A percentile compares a stretch with the other conserved stretches of the same genome.
These are phyloP conservation scores for Synergus laeviventris DNA, from an alignment of 2,888 invertebrate species.

Conservation along the genomic window DNA sequence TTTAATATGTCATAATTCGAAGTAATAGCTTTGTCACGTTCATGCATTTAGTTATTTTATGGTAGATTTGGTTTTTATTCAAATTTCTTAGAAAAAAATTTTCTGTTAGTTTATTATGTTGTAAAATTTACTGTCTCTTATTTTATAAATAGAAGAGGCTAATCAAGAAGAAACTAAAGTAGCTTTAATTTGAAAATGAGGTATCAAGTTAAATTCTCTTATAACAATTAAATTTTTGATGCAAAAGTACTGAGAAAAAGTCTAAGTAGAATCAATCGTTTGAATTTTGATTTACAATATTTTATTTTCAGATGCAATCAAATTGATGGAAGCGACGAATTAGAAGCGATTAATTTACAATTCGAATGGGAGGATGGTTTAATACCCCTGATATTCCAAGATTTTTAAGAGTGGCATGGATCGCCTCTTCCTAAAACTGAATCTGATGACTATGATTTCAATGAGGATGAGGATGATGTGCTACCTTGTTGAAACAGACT, in stretches of 20 bases:
- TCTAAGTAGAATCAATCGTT: neutral
- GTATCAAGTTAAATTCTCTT: neutral
- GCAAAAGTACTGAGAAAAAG: neutral
- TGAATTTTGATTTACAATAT: neutral
- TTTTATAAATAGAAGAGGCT: neutral
- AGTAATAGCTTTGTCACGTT: neutral
- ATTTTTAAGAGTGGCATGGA: neutral
- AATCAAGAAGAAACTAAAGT: neutral
- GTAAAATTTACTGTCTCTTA: neutral
- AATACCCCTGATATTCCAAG: slow-evolving; percentile 1
- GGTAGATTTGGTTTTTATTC: neutral
- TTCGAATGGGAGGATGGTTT: neutral
- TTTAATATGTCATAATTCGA: neutral
- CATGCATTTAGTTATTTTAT: neutral
- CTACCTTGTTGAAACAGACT: slow-evolving; percentile 75
- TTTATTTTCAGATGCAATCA: neutral
- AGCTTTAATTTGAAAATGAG: neutral
- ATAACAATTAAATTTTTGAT: neutral
- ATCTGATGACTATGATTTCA: slow-evolving; percentile 47
- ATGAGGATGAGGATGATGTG: slow-evolving; percentile 63
- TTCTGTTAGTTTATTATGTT: neutral
- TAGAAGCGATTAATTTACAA: neutral
- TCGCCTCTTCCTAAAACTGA: slow-evolving; percentile 25
- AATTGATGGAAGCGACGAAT: neutral
- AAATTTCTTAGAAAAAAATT: neutral